Evolutionary conservation across 2,888 invertebrate species (phyloP), one percentile per base, ranked within the genome.

Genomic region (Parthenolecanium corni): DNA sequence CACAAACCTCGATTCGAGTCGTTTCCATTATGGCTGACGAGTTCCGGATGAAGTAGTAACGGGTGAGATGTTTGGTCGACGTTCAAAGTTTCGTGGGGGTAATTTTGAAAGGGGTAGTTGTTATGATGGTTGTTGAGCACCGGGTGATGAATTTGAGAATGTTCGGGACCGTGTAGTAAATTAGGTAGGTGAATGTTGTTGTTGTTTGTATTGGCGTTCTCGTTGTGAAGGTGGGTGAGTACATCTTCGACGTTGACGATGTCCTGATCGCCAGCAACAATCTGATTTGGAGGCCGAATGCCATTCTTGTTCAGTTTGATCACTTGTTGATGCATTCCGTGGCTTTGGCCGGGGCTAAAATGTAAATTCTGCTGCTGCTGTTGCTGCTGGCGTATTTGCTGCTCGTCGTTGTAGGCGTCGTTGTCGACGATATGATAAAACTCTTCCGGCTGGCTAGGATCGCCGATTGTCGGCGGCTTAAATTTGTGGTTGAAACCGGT

Each of bases 81-180:
- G 62, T 52, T 52, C 42, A 62, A 36, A 16, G 62, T 52, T 62
- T 62, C 62, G 51, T 62, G 62, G 51, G 49, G 62, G 42, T 62
- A 62, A 40, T 62, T 62, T 25, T 20, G 51, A n/a, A 46, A 62
- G 6, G 16, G 23, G 52, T 51, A 62, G 18, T 62, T 62, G 24
- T 51, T 49, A 20, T 16, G 23, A 4, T 4, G 14, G 9, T 23
- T 23, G 18, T 16, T 9, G 18, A 42, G 18, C 23, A 20, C 20
- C 9, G 5, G 49, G 6, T 46, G 31, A n/a, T 40, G 57, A 38
- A 53, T 25, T 53, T 53, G 52, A 20, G 31, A 36, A n/a, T 46
- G 31, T 5, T 25, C 31, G 11, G 58, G 58, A 20, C 58, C 58
- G 6, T 46, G 58, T 21, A 58, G 21, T 14, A 58, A 46, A 47